Evolutionary conservation across 1,140 invertebrate species (phyloP).

Genomic region (Leptinotarsa undecemlineata): DNA sequence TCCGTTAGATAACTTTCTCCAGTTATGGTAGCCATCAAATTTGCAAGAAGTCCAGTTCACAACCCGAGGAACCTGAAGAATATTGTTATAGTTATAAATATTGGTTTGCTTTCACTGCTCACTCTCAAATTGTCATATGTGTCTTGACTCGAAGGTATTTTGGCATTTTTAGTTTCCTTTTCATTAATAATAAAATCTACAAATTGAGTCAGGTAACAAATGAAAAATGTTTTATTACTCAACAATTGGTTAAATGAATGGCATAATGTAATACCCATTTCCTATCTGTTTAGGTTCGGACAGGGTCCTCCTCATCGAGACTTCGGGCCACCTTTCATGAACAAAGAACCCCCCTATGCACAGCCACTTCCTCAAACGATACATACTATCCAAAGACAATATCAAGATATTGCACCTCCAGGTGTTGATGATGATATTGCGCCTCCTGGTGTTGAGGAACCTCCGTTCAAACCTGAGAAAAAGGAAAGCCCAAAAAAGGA

Average conservation of each 20-base stretch:
- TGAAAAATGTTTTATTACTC: not conserved
- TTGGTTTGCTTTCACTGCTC: not conserved
- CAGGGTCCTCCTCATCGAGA: constrained; percentile 32
- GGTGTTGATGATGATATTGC: constrained; percentile 51
- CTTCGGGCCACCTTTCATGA: constrained; percentile 36
- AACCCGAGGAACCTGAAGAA: not conserved
- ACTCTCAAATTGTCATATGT: not conserved
- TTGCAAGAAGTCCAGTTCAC: no score
- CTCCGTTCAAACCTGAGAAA: constrained; percentile 31
- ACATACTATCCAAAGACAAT: constrained; percentile 40
- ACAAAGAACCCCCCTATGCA: constrained; percentile 29
- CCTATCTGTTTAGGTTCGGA: constrained; percentile 44
- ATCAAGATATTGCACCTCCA: constrained; percentile 50
- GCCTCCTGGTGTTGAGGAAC: constrained; percentile 49
- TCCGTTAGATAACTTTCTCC: not conserved
- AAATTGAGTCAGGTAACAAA: not conserved
- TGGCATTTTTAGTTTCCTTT: not conserved
- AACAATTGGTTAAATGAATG: no score
- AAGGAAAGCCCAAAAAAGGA: constrained; percentile 28
- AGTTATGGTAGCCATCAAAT: not conserved
- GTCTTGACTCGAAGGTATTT: not conserved
- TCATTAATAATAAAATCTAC: not conserved
- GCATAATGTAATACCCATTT: constrained; percentile 15
- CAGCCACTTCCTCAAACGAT: constrained; percentile 32
- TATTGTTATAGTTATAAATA: not conserved